Evolutionary conservation across 2,113 vertebrate species (phyloP).

Genomic region (Ardeotis arabs): DNA sequence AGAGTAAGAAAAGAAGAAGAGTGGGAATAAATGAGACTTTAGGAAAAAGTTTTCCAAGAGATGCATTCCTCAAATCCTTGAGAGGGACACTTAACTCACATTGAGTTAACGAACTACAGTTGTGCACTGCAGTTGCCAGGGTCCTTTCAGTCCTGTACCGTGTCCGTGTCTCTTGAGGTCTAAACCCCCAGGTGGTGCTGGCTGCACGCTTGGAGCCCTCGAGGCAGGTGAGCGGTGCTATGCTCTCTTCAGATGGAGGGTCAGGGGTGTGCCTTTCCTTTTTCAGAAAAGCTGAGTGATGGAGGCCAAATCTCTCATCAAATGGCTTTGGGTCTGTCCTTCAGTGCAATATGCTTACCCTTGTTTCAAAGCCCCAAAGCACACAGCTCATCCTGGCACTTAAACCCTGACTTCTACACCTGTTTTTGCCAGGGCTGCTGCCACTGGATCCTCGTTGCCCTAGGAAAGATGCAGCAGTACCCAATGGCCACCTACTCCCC

Average conservation of each 20-base stretch:
- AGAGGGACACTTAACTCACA: background rate
- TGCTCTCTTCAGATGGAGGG: background rate
- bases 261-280: background rate
- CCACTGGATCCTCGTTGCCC: fast-evolving
- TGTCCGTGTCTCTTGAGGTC: background rate
- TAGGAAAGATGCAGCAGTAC: background rate
- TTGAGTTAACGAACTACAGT: background rate
- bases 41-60: background rate
- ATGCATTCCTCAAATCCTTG: background rate
- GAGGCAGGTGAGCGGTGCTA: fast-evolving
- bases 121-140: background rate
- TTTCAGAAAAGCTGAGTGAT: background rate
- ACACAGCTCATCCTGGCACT: background rate
- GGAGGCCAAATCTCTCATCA: background rate
- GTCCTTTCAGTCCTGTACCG: background rate
- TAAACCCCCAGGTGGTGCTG: background rate
- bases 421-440: background rate
- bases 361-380: background rate
- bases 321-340: background rate
- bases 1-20: background rate
- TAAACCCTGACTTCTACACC: background rate
- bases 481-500: background rate
- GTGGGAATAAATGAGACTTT: background rate
- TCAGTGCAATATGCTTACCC: background rate
- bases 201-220: background rate